Percentiles rank a stretch among this genome's conserved stretches.
phyloP scores from a whole-genome alignment of 2,797 vertebrate genomes.

The Saxicola maurus region DNA sequence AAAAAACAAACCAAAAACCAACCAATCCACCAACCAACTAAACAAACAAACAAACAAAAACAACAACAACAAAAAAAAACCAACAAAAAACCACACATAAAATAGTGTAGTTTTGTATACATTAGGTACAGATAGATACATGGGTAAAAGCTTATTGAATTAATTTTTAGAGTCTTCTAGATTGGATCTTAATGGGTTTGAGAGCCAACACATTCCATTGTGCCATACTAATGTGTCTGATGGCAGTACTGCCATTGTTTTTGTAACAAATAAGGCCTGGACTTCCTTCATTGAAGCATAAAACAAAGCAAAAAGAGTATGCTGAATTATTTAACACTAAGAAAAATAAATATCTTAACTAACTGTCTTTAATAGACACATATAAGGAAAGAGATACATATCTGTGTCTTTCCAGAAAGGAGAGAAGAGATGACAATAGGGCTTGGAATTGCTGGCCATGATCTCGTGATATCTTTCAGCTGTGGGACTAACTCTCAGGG shows the following conservation, averaged over 20 bases:
- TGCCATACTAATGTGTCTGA: not conserved
- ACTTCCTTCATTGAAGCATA: not conserved
- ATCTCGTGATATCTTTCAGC: fast-evolving
- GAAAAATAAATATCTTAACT: not conserved
- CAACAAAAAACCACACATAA: not conserved
- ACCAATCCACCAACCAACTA: no score
- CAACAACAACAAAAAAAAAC: no score
- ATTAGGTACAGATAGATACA: not conserved
- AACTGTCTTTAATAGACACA: not conserved
- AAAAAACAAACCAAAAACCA: not conserved
- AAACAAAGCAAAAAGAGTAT: not conserved
- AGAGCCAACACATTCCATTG: not conserved
- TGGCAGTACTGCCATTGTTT: not conserved
- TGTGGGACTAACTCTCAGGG: not conserved
- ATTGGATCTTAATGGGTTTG: not conserved
- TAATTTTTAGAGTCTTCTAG: not conserved
- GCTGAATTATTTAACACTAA: not conserved
- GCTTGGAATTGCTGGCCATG: not conserved
- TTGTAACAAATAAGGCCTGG: not conserved
- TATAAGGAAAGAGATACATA: not conserved
- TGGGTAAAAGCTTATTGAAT: not conserved
- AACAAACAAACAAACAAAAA: not conserved
- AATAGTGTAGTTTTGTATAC: not conserved
- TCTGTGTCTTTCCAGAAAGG: not conserved
- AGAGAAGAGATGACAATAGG: not conserved